phyloP scores from a whole-genome alignment of 2,113 vertebrate species.

The Pongo pygmaeus region DNA sequence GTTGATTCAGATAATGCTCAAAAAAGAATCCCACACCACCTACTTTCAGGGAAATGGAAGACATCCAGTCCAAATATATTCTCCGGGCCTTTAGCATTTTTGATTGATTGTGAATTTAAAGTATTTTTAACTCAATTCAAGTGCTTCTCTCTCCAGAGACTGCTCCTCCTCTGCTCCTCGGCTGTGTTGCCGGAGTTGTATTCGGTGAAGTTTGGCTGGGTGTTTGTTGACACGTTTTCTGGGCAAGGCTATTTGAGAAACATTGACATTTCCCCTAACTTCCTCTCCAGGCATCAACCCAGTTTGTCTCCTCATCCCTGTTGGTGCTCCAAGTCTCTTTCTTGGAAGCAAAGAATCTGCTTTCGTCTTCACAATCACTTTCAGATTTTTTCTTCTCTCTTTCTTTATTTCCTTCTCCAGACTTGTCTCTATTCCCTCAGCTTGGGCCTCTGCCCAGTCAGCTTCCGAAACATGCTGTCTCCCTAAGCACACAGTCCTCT shows the following conservation, averaged over 20 bases:
- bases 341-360: constrained; percentile 54
- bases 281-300: constrained; percentile 71
- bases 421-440: constrained; percentile 40
- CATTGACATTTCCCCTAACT: constrained; percentile 72
- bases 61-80: constrained; percentile 50
- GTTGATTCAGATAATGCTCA: constrained; percentile 40
- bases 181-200: constrained; percentile 35
- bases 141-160: constrained; percentile 48
- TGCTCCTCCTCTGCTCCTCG: constrained; percentile 37
- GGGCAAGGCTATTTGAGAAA: constrained; percentile 71
- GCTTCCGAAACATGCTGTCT: constrained; percentile 38
- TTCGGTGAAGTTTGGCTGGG: constrained; percentile 54
- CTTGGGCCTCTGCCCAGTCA: constrained; percentile 49
- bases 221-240: constrained; percentile 73
- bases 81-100: constrained; percentile 56
- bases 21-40: constrained; percentile 36
- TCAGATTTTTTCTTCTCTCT: constrained; percentile 43
- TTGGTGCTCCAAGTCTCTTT: constrained; percentile 49
- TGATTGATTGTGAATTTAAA: constrained; percentile 69
- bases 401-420: constrained; percentile 49
- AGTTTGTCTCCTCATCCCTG: constrained; percentile 53
- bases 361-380: constrained; percentile 54
- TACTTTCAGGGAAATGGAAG: constrained; percentile 29
- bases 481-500: not conserved
- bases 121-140: constrained; percentile 75